phyloP scores from a whole-genome alignment of 2,888 invertebrate species.

The Hirtodrosophila duncani region DNA sequence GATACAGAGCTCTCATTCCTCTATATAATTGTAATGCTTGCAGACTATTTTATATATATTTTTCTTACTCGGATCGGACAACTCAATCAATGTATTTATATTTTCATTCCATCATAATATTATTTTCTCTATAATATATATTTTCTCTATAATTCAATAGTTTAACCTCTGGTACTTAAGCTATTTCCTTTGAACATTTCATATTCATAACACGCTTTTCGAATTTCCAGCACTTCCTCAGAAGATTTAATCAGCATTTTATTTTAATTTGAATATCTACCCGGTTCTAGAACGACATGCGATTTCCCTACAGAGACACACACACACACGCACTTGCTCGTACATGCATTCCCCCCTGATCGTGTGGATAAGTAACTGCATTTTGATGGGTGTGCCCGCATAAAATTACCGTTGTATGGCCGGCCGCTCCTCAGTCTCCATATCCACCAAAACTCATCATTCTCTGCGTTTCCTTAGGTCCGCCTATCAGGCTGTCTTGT shows the following conservation, averaged over 20 bases:
- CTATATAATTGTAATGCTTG: no score
- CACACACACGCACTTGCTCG: neutral
- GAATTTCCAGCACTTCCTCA: no score
- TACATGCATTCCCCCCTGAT: no score
- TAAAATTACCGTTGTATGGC: conserved; percentile 29
- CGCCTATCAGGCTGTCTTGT: conserved; percentile 19
- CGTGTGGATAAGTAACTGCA: conserved; percentile 27
- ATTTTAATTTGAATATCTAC: no score
- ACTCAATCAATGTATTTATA: conserved; percentile 16
- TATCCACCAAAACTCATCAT: neutral
- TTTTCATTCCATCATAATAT: conserved; percentile 19
- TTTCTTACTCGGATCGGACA: no score
- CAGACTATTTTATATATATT: no score
- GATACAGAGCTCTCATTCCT: no score
- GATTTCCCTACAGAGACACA: neutral
- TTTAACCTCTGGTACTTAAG: conserved; percentile 18
- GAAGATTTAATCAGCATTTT: conserved; percentile 30
- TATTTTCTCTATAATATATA: no score
- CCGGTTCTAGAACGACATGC: conserved; percentile 10
- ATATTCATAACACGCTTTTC: conserved; percentile 29
- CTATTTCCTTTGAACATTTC: conserved; percentile 32
- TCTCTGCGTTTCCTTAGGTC: neutral
- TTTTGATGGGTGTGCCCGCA: conserved; percentile 30
- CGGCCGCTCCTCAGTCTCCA: conserved; percentile 21
- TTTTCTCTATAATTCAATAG: no score